Percentiles rank a stretch among this genome's conserved stretches.
These are phyloP conservation scores for Serranus cabrilla DNA, from an alignment of 2,797 vertebrate species.

Conservation along the genomic window DNA sequence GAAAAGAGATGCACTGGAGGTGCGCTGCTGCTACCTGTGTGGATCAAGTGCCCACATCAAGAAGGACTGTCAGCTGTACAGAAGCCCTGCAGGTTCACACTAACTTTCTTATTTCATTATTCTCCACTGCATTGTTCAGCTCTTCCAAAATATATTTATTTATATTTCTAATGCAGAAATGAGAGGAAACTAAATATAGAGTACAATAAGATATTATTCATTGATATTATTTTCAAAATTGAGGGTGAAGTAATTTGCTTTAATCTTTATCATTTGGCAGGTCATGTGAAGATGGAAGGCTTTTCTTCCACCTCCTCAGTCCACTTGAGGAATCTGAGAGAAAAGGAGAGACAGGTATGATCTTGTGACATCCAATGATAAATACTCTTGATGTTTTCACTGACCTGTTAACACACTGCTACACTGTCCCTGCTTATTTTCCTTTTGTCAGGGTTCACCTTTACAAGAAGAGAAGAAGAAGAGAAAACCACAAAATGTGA, in stretches of 20 bases:
- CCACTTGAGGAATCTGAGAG: constrained; percentile 76
- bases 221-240: background rate
- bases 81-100: constrained; percentile 88
- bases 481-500: constrained; percentile 88
- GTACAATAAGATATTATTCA: background rate
- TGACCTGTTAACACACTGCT: background rate
- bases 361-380: background rate
- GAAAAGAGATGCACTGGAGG: constrained; percentile 82
- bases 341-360: constrained; percentile 78
- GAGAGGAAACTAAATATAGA: background rate
- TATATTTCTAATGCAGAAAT: background rate
- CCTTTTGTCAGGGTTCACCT: constrained; percentile 60
- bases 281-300: constrained; percentile 73
- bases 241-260: background rate
- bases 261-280: constrained; percentile 50
- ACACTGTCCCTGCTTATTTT: background rate
- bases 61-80: constrained; percentile 93
- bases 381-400: background rate
- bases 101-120: fast-evolving
- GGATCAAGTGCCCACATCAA: constrained; percentile 93
- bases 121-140: background rate
- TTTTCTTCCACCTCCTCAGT: constrained; percentile 62
- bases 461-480: constrained; percentile 88
- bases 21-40: constrained; percentile 94
- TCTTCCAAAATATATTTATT: background rate